These are phyloP conservation scores for Montipora capricornis DNA, from an alignment of 64 coral and sea anemone genomes.

Conservation along the genomic window DNA sequence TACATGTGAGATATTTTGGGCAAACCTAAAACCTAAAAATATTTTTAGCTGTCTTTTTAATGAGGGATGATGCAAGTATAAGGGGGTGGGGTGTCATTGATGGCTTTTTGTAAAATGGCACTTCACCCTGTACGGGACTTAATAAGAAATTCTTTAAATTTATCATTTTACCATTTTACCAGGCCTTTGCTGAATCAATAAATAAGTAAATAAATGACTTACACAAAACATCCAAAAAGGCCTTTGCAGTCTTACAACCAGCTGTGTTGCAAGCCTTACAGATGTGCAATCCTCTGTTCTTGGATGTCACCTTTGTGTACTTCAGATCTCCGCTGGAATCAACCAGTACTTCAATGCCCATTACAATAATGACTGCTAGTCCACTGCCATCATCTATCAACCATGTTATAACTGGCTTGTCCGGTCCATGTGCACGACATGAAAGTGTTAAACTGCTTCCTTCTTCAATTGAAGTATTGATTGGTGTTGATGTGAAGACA, in stretches of 20 bases:
- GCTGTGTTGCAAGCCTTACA: conserved; percentile 89
- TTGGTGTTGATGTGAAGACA: conserved; percentile 65
- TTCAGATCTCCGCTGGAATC: conserved; percentile 67
- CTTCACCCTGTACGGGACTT: too few species aligned
- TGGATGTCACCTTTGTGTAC: conserved; percentile 33
- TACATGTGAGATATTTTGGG: not conserved
- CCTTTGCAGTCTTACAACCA: conserved; percentile 68
- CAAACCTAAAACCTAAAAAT: too few species aligned
- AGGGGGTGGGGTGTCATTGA: too few species aligned
- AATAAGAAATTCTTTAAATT: too few species aligned
- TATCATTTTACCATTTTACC: too few species aligned
- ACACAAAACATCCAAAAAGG: conserved; percentile 81
- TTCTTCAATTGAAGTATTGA: conserved; percentile 48
- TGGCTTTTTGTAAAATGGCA: too few species aligned
- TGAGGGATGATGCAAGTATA: too few species aligned
- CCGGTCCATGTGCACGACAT: conserved; percentile 73
- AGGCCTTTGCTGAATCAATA: too few species aligned
- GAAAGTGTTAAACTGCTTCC: conserved; percentile 16
- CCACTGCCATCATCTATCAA: conserved; percentile 28
- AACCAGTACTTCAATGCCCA: conserved; percentile 13
- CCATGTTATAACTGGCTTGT: conserved; percentile 73
- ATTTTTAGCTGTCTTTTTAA: too few species aligned
- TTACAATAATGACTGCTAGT: conserved; percentile 5
- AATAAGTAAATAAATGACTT: not conserved
- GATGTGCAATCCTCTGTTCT: conserved; percentile 61